Evolutionary conservation across 1,140 invertebrate species (phyloP), one percentile per base, ranked within the genome.

Genomic region (Lutraria rhynchaena): DNA sequence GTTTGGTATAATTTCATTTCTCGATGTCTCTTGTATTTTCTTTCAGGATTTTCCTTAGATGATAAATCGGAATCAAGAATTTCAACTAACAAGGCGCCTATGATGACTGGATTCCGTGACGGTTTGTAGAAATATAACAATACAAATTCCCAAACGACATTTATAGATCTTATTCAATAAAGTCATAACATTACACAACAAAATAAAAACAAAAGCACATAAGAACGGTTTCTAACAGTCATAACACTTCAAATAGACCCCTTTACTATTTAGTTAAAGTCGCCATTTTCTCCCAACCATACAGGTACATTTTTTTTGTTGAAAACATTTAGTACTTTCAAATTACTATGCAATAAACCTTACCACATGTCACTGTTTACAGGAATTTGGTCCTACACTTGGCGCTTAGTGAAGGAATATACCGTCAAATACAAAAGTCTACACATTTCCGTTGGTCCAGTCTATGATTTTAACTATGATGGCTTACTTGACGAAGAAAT

Each of bases 401-500:
- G 83, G 85, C 63, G 69, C 35, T 35, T 84, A 9, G 24, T 89
- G 0, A 73, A 61, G n/a, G 78, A 83, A 41, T 83, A 83, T 73
- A 63, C 73, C 35, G 70, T 13, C 13, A 78, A 83, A 27, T 77
- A 60, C n/a, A 46, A 57, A 0, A 53, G 58, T 27, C 57, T 89
- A 9, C 75, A 73, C 55, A 82, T 89, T 13, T 84, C 83, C 19
- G 33, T 83, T 11, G 89, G 89, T 15, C 83, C 89, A 0, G 73
- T 86, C 2, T 90, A 84, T 82, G 89, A 90, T 57, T 65, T 84
- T 60, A 82, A 90, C 11, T 35, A 31, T 60, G 86, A 89, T 75
- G 87, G 89, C 35, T 33, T 85, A 44, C 67, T 22, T 22, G 88
- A 89, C 49, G 57, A 41, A 41, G 53, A 71, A 7, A 1, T 74